Base-by-base conservation (phyloP, 37 sponge, comb jelly and placozoan genomes). In the Beroe ovata region DNA sequence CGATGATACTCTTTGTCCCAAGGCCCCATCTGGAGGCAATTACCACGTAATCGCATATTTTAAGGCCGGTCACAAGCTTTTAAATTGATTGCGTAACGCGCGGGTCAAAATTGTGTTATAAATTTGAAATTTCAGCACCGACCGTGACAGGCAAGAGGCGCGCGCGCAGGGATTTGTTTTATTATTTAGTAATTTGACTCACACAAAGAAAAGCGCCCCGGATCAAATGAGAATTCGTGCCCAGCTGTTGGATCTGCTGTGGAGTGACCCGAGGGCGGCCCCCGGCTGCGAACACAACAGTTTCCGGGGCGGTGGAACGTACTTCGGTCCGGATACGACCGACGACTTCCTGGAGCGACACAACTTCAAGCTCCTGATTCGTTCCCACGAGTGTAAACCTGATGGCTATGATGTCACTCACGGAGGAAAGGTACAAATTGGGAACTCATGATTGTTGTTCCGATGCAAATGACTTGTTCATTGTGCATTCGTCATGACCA, bases 381-480 rank as follows among this genome's bases (percentile, higher is more conserved):
- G 89, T 4, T 89, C 89, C 19, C 89, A 89, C 28, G 89, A 89
- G 64, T 89, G 89, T 39, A 89, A 89, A 35, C 63, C 64, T 35
- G 89, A 89, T 34, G 89, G 89, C 1, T 89, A 62, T 18, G 89
- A 89, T 36, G 63, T 63, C 6, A 26, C 28, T 6, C 89, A 89
- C 28, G 63, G 28, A n/a, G 89, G 64, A 6, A 60, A 26, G 89
- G 89, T 89, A n/a, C n/a, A n/a, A n/a, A n/a, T n/a, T n/a, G n/a
- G n/a, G n/a, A n/a, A n/a, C n/a, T n/a, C n/a, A n/a, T n/a, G n/a
- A n/a, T 20, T 21, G 21, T 20, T 59, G 21, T 59, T 59, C 21
- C 60, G 60, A 21, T 21, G 21, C 21, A 21, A n/a, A n/a, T n/a
- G n/a, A n/a, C n/a, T n/a, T n/a, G n/a, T n/a, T n/a, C n/a, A n/a